Evolutionary conservation across 1,140 invertebrate species (phyloP), one percentile per base, ranked within the genome.

Genomic region (Procambarus clarkii): DNA sequence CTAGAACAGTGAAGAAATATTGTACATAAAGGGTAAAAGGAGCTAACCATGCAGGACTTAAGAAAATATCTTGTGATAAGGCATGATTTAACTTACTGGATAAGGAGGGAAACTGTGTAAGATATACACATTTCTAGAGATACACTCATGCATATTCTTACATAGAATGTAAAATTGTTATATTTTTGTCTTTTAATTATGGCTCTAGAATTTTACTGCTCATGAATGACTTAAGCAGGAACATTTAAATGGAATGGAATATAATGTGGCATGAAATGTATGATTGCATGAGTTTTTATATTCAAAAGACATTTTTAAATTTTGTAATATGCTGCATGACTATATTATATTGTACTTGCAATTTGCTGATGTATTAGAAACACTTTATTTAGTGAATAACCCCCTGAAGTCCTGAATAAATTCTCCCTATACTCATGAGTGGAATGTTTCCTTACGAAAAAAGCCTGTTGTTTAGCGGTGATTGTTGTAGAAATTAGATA

Each of bases 361-460:
- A 86, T 58, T 24, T 88, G 60, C 78, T 60, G 74, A 48, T 34
- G n/a, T 79, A 13, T 86, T 81, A 81, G 46, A 81, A 44, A 80
- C 18, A 34, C 15, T 81, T 64, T 88, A 60, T 50, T 50, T 21
- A 54, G 44, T 78, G 80, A 81, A 50, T 54, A 81, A 46, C 58
- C 78, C 86, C 64, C 58, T 64, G 34, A 88, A 13, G 44, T 71
- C 86, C 86, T 50, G 18, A 60, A 60, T 81, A 81, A 88, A n/a
- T 46, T 74, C 21, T 82, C 86, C 86, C 71, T 81, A 34, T 71
- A 69, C 54, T 80, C 58, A 44, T 71, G 15, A 71, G 71, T 74
- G 60, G 78, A 88, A 81, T 80, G 77, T 88, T 83, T 48, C 71
- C 60, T 18, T 69, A 34, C 46, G 21, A 71, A 44, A 60, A 64